phyloP scores from a whole-genome alignment of 2,888 invertebrate genomes.

The Dugesia japonica region DNA sequence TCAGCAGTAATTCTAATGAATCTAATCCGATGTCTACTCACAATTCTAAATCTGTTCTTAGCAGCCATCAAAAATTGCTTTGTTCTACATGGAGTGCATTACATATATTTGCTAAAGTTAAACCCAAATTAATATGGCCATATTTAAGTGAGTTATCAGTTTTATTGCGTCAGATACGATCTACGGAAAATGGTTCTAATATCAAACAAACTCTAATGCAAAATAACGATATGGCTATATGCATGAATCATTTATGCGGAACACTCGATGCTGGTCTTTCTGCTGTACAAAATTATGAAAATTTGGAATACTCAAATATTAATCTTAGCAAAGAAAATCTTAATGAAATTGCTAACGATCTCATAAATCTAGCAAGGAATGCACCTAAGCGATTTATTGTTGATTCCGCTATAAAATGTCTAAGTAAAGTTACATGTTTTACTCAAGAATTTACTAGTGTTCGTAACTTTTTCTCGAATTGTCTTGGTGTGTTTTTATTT shows the following conservation, averaged over 20 bases:
- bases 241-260: not conserved
- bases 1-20: not conserved
- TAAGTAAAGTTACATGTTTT: not conserved
- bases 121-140: slow-evolving; percentile 8
- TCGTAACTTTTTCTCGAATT: not conserved
- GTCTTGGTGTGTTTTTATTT: not conserved
- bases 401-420: not conserved
- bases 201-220: not conserved
- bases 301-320: not conserved
- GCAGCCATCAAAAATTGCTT: not conserved
- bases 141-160: not conserved
- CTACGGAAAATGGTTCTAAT: not conserved
- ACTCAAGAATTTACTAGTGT: not conserved
- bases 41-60: not conserved
- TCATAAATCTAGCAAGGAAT: not conserved
- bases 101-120: not conserved
- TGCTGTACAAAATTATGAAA: not conserved
- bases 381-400: not conserved
- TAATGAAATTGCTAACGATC: slow-evolving; percentile 2
- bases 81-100: not conserved
- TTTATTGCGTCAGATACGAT: slow-evolving; percentile 8
- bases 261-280: not conserved
- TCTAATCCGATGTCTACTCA: not conserved
- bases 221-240: slow-evolving; percentile 9
- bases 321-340: not conserved